Evolutionary conservation across 1,140 invertebrate genomes (phyloP).

Genomic region (Artemia franciscana): DNA sequence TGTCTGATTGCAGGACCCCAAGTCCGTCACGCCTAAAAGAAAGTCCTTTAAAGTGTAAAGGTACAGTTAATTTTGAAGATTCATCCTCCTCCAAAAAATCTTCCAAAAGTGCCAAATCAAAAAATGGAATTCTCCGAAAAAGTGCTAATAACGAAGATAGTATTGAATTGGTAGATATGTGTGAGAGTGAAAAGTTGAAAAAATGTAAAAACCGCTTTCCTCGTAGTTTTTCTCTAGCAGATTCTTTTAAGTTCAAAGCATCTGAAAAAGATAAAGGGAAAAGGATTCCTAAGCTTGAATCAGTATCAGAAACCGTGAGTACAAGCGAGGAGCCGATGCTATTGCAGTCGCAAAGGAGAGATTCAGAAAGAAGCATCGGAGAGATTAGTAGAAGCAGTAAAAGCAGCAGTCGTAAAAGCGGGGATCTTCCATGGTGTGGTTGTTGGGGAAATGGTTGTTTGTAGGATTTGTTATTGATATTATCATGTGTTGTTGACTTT

Average conservation of each 20-base stretch:
- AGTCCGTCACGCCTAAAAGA: not conserved
- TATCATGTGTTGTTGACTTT: too few relatives aligned
- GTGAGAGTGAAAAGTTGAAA: not conserved
- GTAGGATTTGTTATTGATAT: conserved; percentile 17
- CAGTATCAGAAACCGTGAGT: not conserved
- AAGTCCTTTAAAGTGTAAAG: conserved; percentile 4
- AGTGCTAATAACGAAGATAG: not conserved
- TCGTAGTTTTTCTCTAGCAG: conserved; percentile 8
- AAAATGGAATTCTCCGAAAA: not conserved
- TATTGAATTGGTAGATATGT: not conserved
- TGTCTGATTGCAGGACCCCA: not conserved
- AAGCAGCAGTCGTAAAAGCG: conserved; percentile 22
- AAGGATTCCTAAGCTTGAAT: not conserved
- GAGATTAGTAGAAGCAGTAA: conserved; percentile 26
- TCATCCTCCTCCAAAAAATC: not conserved
- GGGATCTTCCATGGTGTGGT: conserved; percentile 57
- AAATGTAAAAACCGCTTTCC: not conserved
- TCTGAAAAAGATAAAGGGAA: not conserved
- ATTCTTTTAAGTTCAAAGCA: conserved; percentile 2
- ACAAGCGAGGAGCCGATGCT: not conserved
- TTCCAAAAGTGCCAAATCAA: not conserved
- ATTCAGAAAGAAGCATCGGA: conserved; percentile 24
- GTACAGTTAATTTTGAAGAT: conserved; percentile 4
- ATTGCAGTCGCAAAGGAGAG: conserved; percentile 3
- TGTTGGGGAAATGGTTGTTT: conserved; percentile 68